phyloP scores from a whole-genome alignment of 37 sponge, comb jelly and placozoan genomes.

The Theonella swinhoei region DNA sequence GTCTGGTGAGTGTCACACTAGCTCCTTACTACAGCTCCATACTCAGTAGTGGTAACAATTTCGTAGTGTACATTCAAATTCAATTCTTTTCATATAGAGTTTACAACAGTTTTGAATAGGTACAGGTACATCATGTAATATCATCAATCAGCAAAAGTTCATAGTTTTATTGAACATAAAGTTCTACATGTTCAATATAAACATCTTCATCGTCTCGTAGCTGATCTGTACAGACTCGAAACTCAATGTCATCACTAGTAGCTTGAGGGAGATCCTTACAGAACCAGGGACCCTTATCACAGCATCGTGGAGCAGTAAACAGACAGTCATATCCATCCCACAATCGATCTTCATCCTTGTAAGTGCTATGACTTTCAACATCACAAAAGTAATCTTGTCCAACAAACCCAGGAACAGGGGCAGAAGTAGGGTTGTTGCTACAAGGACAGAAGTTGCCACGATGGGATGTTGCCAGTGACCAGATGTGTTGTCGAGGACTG shows the following conservation, averaged over 20 bases:
- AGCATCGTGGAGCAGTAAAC: neutral
- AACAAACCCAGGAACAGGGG: conserved; percentile 8
- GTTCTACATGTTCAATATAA: conserved; percentile 4
- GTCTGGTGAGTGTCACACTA: no score
- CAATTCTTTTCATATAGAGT: no score
- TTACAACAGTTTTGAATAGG: no score
- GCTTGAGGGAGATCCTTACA: conserved; percentile 5
- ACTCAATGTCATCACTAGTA: conserved; percentile 51
- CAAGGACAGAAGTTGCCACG: conserved; percentile 25
- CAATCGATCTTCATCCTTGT: neutral
- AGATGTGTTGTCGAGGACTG: conserved; percentile 33
- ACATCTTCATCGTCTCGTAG: conserved; percentile 36
- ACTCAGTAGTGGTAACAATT: no score
- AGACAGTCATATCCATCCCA: neutral
- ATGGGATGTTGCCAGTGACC: neutral
- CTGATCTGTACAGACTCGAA: conserved; percentile 51
- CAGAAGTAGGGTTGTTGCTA: neutral
- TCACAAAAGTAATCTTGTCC: conserved; percentile 32
- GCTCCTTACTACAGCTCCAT: no score
- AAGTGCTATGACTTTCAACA: neutral
- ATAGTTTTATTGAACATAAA: conserved; percentile 52
- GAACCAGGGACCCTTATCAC: conserved; percentile 36
- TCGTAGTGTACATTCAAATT: no score
- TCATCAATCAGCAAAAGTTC: no score
- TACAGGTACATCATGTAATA: no score